Evolutionary conservation across 2,113 vertebrate genomes (phyloP).

Genomic region (Bubo scandiacus): DNA sequence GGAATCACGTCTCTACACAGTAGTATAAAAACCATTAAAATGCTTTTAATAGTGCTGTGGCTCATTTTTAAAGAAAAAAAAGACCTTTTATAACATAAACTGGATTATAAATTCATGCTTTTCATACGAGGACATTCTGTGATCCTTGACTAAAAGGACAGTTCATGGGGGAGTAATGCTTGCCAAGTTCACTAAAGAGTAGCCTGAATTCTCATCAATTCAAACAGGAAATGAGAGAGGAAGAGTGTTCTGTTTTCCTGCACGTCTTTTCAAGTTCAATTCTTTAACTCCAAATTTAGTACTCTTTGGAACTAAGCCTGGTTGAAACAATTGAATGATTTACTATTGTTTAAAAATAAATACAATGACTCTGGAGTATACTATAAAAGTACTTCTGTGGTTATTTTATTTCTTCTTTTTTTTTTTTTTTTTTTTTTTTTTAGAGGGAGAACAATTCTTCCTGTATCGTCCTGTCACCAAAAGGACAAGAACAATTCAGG

Average conservation of each 20-base stretch:
- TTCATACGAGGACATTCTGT: background rate
- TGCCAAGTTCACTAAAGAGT: background rate
- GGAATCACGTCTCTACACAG: background rate
- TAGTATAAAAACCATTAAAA: background rate
- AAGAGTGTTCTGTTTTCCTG: conserved; percentile 20
- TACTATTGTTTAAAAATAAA: conserved; percentile 51
- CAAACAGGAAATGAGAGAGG: conserved; percentile 8
- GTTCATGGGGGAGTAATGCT: background rate
- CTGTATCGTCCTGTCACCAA: background rate
- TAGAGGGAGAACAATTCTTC: background rate
- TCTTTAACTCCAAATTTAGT: conserved; percentile 3
- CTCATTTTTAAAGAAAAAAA: background rate
- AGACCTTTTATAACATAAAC: background rate
- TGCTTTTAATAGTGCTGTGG: background rate
- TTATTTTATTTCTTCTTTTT: background rate
- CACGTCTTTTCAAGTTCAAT: background rate
- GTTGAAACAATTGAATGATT: conserved; percentile 27
- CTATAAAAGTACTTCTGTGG: background rate
- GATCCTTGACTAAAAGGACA: background rate
- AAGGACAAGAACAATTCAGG: background rate
- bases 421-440: background rate
- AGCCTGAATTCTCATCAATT: background rate
- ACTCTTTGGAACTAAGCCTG: conserved; percentile 27
- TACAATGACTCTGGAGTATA: background rate
- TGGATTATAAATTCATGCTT: background rate